Base-by-base conservation (phyloP, 2,888 invertebrate species). In the Caenorhabditis sinica region DNA sequence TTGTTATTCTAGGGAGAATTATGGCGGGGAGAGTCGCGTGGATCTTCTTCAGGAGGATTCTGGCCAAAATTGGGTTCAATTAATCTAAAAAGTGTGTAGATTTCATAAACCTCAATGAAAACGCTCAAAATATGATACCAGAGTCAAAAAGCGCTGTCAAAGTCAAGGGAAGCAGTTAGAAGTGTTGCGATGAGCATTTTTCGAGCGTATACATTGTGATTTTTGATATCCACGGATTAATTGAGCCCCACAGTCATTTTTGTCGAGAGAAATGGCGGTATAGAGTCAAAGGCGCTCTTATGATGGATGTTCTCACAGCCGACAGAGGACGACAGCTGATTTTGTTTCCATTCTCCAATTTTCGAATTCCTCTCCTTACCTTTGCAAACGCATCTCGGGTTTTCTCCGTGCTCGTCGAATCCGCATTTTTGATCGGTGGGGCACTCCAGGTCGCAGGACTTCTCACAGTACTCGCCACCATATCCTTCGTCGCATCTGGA, bases 401-500 rank as follows among this genome's bases (percentile, higher is more conserved):
- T 8, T 20, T 60, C 11, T 9, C 69, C 68, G 2, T 23, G 5
- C 15, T 5, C 25, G 53, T 84, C 83, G 36, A 71, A 65, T 3
- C 53, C 58, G 23, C 83, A 84, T 20, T 84, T 84, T n/a, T 69
- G 15, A 15, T 40, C 69, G 11, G 43, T 23, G 1, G 33, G 56
- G 30, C 84, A 84, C 9, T 66, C 2, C 9, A 74, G 20, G n/a
- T 65, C 36, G 66, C 85, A 85, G 20, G 20, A 56, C n/a, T 45
- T 36, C 45, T 85, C 81, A 28, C 85, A 85, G 17, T 61, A 63
- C 1, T 60, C 63, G n/a, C 85, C 85, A 33, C 81, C 85, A 40
- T 28, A 81, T 66, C 81, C 85, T 0, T 72, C 23, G 53, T 69
- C 43, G 40, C 85, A 85, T 25, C 85, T 85, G 81, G 0, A 85